Evolutionary conservation across 2,797 vertebrate species (phyloP), one percentile per base, ranked within the genome.

Genomic region (Gouania willdenowi): DNA sequence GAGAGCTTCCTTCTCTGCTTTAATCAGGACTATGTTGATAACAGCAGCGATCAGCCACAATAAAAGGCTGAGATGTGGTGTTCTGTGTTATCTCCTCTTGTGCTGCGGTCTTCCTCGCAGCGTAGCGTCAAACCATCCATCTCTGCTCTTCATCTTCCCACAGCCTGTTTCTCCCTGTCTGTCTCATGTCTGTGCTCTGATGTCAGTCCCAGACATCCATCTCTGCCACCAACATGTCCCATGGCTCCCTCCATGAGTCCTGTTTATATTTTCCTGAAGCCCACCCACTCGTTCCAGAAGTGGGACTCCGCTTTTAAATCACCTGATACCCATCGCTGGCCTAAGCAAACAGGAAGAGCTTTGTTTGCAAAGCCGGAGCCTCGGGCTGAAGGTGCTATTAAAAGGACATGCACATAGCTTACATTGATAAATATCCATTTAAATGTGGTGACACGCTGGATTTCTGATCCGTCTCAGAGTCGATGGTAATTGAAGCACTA

Each of bases 281-380:
- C 34, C 31, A 15, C 41, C 12, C 26, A 12, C 26, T 22, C 21
- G 24, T 34, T 24, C 23, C 18, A 45, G 38, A 31, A 25, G 42
- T 33, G 36, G 41, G 12, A 39, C 57, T 38, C 51, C 0, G 16
- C 26, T 34, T 33, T 32, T 29, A 19, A 35, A 73, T 75, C 71
- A 65, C 58, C 59, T 68, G 77, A 74, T 71, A 21, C 2, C 30
- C 42, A 59, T 68, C 63, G 66, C 48, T 29, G 26, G 26, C 35
- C 28, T 48, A 37, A 32, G 18, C 47, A 66, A 33, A 75, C 61
- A 79, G 68, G 61, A 71, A 58, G 36, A 44, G 38, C 34, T 75
- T 57, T 70, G 71, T 63, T 71, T 41, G 21, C 5, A 3, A 23
- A 36, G 24, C 26, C 20, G 10, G 42, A 38, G n/a, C 62, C 63